Base-by-base conservation (phyloP, 2,888 invertebrate species). In the Agrotis puta region DNA sequence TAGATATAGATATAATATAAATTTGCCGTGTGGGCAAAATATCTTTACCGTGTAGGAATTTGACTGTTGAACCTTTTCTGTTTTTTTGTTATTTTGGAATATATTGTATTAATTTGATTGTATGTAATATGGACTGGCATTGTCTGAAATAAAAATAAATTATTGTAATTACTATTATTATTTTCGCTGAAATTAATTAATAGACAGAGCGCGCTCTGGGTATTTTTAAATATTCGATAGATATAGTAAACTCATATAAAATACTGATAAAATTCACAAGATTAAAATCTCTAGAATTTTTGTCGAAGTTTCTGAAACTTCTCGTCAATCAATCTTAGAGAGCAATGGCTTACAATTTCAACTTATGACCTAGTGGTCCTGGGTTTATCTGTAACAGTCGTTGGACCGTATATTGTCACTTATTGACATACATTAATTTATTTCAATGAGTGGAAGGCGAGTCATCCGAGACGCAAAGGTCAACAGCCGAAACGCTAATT, bases 351-450 rank as follows among this genome's bases (percentile, higher is more conserved):
- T 27, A 18, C 2, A 24, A 18, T 69, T 33, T 11, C 7, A 39
- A 33, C 24, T 16, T 20, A 73, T 43, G 45, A 45, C 13, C 11
- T 45, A 3, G 11, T 11, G 45, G 18, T 57, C 16, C 4, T 16
- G 2, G 14, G 11, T 4, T 5, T 14, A 54, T 47, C 6, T 61
- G n/a, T 71, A 7, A 39, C 13, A 53, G 20, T 16, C 4, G 43
- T 13, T 48, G 47, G 18, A 7, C 57, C 45, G 62, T 63, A 61
- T 53, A 74, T 53, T 67, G 18, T 74, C 22, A 48, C 18, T 39
- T 75, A 75, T 75, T 69, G 75, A 74, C 63, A 63, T 48, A 53
- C 14, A 54, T 59, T 64, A 59, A 75, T 74, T 74, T 27, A 69
- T 64, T 69, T 69, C 59, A 75, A 69, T 75, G 24, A 39, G 5